phyloP scores from a whole-genome alignment of 23 tunicate genomes.

The Diplosoma virens region DNA sequence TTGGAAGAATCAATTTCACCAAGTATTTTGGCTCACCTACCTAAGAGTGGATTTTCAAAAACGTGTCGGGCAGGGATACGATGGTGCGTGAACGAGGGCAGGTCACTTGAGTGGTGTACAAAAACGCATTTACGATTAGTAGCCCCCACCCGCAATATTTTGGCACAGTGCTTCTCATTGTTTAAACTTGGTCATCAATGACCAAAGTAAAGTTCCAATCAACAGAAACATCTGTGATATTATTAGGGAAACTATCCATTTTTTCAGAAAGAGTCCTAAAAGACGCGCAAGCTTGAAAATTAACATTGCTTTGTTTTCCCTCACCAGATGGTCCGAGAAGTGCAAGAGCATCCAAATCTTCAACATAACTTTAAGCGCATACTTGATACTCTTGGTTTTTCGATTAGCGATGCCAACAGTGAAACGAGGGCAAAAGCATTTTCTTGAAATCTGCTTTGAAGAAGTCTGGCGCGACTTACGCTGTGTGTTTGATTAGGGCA shows the following conservation, averaged over 20 bases:
- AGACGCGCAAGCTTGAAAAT: slow-evolving; percentile 12
- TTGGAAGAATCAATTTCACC: slow-evolving; percentile 2
- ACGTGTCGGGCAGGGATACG: neutral
- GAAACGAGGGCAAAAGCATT: slow-evolving; percentile 16
- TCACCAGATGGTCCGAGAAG: slow-evolving; percentile 26
- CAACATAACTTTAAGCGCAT: neutral
- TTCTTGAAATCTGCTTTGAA: no score
- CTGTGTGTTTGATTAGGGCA: slow-evolving; percentile 10
- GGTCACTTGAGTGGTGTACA: neutral
- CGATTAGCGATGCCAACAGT: slow-evolving; percentile 13
- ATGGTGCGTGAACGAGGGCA: neutral
- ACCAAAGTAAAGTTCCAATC: slow-evolving; percentile 31
- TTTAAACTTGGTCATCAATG: slow-evolving; percentile 1
- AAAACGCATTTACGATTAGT: neutral
- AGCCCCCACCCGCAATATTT: slow-evolving; percentile 24
- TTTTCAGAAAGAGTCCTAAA: neutral
- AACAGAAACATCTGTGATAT: slow-evolving; percentile 7
- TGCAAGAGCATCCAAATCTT: slow-evolving; percentile 15
- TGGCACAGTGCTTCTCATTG: no score
- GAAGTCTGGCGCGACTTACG: neutral
- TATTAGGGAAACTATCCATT: slow-evolving; percentile 18
- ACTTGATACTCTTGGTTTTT: neutral
- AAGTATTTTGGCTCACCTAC: neutral
- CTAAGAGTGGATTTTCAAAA: neutral
- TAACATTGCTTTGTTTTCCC: slow-evolving; percentile 7